Percentiles rank a stretch among this genome's conserved stretches.
phyloP scores from a whole-genome alignment of 2,888 invertebrate species.

The Tholera decimalis region DNA sequence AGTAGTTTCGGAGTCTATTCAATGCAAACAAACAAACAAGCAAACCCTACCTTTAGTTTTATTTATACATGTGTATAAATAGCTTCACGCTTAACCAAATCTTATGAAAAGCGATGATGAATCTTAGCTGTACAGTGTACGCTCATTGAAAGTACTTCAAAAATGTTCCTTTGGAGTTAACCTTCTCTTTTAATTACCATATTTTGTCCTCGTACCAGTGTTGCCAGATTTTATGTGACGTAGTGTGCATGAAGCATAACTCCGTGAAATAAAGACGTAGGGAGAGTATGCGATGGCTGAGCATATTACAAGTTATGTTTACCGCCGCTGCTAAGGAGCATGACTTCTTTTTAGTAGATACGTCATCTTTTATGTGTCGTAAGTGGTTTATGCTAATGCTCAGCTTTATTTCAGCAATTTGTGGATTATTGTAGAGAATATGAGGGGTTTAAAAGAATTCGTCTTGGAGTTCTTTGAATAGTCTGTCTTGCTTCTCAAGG shows the following conservation, averaged over 20 bases:
- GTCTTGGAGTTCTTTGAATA: background rate
- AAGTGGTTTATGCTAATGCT: constrained; percentile 19
- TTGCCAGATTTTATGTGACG: constrained; percentile 47
- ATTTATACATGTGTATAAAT: no score
- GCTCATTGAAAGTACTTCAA: no score
- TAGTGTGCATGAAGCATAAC: constrained; percentile 56
- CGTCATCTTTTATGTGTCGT: constrained; percentile 18
- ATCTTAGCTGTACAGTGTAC: no score
- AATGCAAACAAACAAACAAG: no score
- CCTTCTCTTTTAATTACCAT: constrained; percentile 27
- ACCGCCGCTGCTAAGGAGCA: constrained; percentile 19
- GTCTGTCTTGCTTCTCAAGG: no score
- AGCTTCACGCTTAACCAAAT: no score
- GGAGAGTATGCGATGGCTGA: constrained; percentile 19
- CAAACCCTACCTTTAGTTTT: no score
- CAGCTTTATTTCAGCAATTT: constrained; percentile 27
- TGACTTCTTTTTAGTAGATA: constrained; percentile 31
- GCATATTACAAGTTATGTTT: constrained; percentile 44
- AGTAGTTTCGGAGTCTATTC: no score
- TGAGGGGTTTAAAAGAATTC: constrained; percentile 13
- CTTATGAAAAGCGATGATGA: no score
- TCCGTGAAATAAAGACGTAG: constrained; percentile 56
- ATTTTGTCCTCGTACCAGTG: background rate
- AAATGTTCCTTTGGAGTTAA: no score
- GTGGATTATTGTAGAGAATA: constrained; percentile 22